Base-by-base conservation (phyloP, 2,797 vertebrate species). In the Zenarchopterus dispar region DNA sequence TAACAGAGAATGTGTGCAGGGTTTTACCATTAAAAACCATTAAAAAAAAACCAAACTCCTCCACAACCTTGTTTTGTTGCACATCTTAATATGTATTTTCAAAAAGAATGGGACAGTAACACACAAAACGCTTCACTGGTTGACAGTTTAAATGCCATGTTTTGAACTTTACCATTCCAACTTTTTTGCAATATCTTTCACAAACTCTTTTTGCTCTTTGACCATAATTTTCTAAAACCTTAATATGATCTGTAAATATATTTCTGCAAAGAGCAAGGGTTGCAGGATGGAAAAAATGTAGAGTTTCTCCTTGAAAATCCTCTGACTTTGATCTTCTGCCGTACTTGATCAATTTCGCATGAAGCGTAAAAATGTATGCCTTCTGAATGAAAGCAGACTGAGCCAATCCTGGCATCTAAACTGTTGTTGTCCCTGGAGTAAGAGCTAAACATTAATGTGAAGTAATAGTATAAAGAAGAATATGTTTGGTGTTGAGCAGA, bases 291-390 rank as follows among this genome's bases (percentile, higher is more conserved):
- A 49, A 55, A 67, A 66, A 58, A 19, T 80, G 74, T 56, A 58
- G 33, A 55, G 18, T 62, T 21, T 79, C 64, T 65, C 70, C 68
- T 84, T 84, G 69, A 78, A 61, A 67, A 41, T 44, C 44, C 62
- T 60, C 56, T 60, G 77, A 88, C 84, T 89, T 86, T 89, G 86
- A 84, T 85, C 76, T 41, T 46, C 68, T 73, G 75, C 78, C 78
- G 73, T 65, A 69, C 58, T 65, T 77, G 80, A 88, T 87, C 67
- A 71, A 88, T 89, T 81, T 77, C 63, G 44, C 43, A 62, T 84
- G 86, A 87, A 80, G 84, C 57, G 58, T 77, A 75, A 84, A 86
- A 86, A 87, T 80, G 73, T 87, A 81, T 81, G 67, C 60, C 70
- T 78, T 56, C 61, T 55, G 82, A 89, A 88, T 86, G 81, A 84